These are phyloP conservation scores for Scytalopus superciliaris DNA, from an alignment of 2,113 vertebrate genomes.

Conservation along the genomic window DNA sequence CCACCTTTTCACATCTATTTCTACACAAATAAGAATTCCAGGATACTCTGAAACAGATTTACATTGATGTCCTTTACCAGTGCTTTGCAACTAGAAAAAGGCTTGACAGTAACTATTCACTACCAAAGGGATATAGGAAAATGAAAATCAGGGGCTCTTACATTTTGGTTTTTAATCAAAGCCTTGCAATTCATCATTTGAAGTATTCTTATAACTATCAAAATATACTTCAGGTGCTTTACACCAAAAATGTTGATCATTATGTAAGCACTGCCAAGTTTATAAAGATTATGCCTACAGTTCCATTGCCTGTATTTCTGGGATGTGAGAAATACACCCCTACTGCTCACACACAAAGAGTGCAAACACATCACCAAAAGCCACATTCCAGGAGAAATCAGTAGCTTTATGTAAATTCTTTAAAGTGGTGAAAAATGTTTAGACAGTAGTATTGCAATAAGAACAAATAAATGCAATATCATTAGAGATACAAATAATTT, in stretches of 20 bases:
- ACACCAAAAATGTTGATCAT: not conserved
- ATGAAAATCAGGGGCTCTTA: not conserved
- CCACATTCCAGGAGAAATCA: not conserved
- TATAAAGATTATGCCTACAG: not conserved
- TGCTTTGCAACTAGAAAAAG: not conserved
- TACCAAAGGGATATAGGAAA: not conserved
- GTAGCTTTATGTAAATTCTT: not conserved
- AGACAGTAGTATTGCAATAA: not conserved
- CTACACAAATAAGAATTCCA: not conserved
- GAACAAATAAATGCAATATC: not conserved
- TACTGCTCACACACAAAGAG: not conserved
- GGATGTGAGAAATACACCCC: not conserved
- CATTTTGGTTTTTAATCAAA: constrained; percentile 29
- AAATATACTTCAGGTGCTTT: constrained; percentile 27
- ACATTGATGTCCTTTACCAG: fast-evolving
- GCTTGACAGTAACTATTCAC: not conserved
- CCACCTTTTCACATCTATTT: not conserved
- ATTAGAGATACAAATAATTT: not conserved
- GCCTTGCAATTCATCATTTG: not conserved
- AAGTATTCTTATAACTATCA: constrained; percentile 11
- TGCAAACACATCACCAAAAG: not conserved
- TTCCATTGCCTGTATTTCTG: not conserved
- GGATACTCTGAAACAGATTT: not conserved
- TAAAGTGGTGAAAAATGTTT: not conserved
- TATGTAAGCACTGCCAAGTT: not conserved